These are phyloP conservation scores for Noctua janthina DNA, from an alignment of 2,888 invertebrate genomes.

Conservation along the genomic window DNA sequence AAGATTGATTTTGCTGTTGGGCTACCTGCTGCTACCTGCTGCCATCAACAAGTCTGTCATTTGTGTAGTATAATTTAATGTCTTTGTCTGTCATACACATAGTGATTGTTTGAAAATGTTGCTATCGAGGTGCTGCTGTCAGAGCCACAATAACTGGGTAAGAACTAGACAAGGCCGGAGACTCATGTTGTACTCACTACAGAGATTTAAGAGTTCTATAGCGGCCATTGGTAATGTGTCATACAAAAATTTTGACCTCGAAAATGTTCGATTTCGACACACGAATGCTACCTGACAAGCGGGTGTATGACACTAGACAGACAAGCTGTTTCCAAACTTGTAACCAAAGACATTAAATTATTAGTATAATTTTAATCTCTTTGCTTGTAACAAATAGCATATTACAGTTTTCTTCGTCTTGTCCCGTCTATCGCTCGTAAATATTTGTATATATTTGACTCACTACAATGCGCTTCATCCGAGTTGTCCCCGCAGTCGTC, in stretches of 20 bases:
- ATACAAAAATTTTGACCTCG: neutral
- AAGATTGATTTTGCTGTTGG: neutral
- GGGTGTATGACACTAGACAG: neutral
- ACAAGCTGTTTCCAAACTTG: neutral
- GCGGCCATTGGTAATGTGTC: neutral
- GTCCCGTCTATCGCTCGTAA: neutral
- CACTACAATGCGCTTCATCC: slow-evolving; percentile 97
- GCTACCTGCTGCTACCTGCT: neutral
- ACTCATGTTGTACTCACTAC: neutral
- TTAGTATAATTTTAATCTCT: no score
- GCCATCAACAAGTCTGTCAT: neutral
- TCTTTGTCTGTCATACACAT: neutral
- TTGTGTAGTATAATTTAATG: no score
- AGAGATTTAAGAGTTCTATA: neutral
- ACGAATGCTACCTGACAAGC: neutral
- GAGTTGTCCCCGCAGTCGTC: slow-evolving; percentile 97
- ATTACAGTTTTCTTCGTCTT: neutral
- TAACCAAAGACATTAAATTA: no score
- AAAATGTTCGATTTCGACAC: neutral
- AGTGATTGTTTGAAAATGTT: neutral
- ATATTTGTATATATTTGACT: slow-evolving; percentile 65
- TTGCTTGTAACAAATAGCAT: neutral
- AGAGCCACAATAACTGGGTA: neutral
- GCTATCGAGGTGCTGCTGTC: neutral
- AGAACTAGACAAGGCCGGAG: neutral